phyloP scores from a whole-genome alignment of 1,140 invertebrate species.

The Metopolophium dirhodum region DNA sequence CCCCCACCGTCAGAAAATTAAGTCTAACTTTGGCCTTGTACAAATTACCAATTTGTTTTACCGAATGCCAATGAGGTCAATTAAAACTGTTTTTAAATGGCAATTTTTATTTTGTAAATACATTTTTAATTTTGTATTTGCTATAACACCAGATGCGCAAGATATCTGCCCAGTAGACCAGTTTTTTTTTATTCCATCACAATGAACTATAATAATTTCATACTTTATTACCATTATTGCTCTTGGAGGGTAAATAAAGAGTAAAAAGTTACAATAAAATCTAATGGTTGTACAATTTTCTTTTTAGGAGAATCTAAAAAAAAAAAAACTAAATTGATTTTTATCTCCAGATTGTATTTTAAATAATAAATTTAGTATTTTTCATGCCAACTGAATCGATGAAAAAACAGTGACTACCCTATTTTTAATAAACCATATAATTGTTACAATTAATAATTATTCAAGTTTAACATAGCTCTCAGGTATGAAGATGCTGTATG shows the following conservation, averaged over 20 bases:
- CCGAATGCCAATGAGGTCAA: not conserved
- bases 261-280: not conserved
- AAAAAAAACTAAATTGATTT: constrained; percentile 15
- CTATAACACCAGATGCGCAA: not conserved
- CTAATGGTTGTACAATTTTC: not conserved
- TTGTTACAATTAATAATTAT: not conserved
- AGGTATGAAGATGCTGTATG: not conserved
- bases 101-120: not conserved
- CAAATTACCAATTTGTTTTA: constrained; percentile 6
- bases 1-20: not conserved
- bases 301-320: not conserved
- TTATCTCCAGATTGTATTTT: constrained; percentile 9
- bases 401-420: not conserved
- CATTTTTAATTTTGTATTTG: not conserved
- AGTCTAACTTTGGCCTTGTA: not conserved
- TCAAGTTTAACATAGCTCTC: constrained; percentile 18
- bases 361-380: not conserved
- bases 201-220: not conserved
- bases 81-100: not conserved
- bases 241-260: not conserved
- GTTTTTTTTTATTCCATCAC: not conserved
- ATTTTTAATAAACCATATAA: constrained; percentile 14
- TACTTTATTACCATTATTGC: not conserved
- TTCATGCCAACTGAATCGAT: not conserved
- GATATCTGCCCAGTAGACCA: not conserved